Evolutionary conservation across 2,113 vertebrate species (phyloP).

Genomic region (Pica pica): DNA sequence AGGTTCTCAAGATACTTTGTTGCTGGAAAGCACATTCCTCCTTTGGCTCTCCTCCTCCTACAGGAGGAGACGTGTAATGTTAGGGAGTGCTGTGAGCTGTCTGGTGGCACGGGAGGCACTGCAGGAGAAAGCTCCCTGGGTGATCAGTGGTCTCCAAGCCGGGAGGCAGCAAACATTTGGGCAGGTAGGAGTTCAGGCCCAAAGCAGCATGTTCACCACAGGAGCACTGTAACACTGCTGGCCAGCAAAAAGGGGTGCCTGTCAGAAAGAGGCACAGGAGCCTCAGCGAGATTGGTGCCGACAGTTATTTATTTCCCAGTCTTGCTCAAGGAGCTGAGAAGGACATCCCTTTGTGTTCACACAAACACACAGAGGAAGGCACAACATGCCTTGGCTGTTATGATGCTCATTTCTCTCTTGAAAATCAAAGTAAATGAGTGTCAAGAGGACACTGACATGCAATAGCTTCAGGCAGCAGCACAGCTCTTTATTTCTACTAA

Average conservation of each 20-base stretch:
- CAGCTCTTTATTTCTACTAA: background rate
- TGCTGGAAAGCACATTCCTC: background rate
- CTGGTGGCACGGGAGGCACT: background rate
- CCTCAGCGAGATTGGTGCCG: background rate
- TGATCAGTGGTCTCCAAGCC: accelerated
- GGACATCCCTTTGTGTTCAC: background rate
- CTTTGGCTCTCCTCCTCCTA: background rate
- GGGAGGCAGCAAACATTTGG: background rate
- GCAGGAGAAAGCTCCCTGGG: background rate
- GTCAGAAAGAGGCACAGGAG: background rate
- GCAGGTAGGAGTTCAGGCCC: background rate
- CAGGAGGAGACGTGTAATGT: accelerated
- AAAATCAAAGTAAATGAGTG: slow-evolving; percentile 15
- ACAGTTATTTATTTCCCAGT: background rate
- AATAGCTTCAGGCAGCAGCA: background rate
- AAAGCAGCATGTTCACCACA: background rate
- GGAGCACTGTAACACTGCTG: background rate
- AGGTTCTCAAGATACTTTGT: background rate
- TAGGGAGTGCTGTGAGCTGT: background rate
- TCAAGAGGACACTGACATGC: background rate
- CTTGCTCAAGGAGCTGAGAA: background rate
- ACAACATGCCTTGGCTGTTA: background rate
- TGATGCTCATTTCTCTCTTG: background rate
- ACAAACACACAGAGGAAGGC: background rate
- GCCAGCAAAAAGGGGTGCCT: background rate